Evolutionary conservation across 1,140 invertebrate species (phyloP), one percentile per base, ranked within the genome.

Genomic region (Drosophila navojoa): DNA sequence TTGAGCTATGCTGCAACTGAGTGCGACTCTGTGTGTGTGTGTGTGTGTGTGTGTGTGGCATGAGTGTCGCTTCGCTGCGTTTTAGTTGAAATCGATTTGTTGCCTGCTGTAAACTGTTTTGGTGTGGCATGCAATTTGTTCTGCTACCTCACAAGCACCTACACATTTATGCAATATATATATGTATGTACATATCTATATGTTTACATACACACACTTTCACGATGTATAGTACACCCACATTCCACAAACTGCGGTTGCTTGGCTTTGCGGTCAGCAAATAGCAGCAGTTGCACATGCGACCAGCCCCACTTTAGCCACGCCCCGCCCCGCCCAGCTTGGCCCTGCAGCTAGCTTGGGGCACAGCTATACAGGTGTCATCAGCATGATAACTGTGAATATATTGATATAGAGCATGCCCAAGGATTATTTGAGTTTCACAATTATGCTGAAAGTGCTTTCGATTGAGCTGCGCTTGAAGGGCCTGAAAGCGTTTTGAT

Each of bases 121-220:
- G 42, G 42, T 45, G 79, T 71, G 84, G 84, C 67, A 77, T 82
- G 84, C 74, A 87, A 87, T 89, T 84, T 87, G 84, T 89, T 84
- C 79, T 79, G 73, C 32, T 67, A 52, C 50, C 42, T 45, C 42
- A 45, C 42, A 45, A 9, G 32, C 32, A 32, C 32, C 6, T 11
- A 13, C 35, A 38, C 35, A 38, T 13, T 2, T 4, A 38, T 10
- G 0, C 29, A 9, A 2, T 19, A 32, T 32, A 32, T 6, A 35
- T 10, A 35, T 35, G 0, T 19, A 32, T 32, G 9, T 6, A 35
- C 3, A 35, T 35, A 35, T 35, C 0, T 35, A 35, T 7, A 35
- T 35, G 10, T 15, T 15, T 16, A 16, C 15, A 45, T 6, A 16
- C 15, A 15, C 42, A 15, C 42, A 45, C 57, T 44, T n/a, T 58